These are phyloP conservation scores for Callipepla californica DNA, from an alignment of 2,113 vertebrate species.

Conservation along the genomic window DNA sequence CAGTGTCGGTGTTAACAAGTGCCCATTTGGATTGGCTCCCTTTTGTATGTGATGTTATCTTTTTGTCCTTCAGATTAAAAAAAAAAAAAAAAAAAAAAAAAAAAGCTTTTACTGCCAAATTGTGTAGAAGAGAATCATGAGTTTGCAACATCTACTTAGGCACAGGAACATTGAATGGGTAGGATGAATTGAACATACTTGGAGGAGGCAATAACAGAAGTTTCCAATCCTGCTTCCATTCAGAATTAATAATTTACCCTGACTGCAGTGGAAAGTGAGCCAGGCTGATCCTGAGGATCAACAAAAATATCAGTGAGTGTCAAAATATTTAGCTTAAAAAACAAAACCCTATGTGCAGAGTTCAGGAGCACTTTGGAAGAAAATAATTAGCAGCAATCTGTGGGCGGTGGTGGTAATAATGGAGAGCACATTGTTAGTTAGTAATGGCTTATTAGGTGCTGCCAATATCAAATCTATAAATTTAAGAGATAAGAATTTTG, in stretches of 20 bases:
- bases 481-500: neutral
- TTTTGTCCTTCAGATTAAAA: neutral
- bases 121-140: neutral
- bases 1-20: neutral
- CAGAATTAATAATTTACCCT: neutral
- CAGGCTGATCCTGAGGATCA: neutral
- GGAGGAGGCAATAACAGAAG: neutral
- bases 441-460: neutral
- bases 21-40: neutral
- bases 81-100: neutral
- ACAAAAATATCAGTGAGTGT: neutral
- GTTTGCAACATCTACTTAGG: neutral
- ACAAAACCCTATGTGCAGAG: neutral
- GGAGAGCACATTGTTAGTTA: neutral
- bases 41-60: neutral
- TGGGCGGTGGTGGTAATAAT: neutral
- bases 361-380: neutral
- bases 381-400: neutral
- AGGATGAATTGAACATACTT: neutral
- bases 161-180: neutral
- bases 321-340: neutral
- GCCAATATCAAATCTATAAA: neutral
- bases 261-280: neutral
- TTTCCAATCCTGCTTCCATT: neutral
- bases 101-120: neutral